Evolutionary conservation across 2,113 vertebrate genomes (phyloP).

Genomic region (Gavia stellata): DNA sequence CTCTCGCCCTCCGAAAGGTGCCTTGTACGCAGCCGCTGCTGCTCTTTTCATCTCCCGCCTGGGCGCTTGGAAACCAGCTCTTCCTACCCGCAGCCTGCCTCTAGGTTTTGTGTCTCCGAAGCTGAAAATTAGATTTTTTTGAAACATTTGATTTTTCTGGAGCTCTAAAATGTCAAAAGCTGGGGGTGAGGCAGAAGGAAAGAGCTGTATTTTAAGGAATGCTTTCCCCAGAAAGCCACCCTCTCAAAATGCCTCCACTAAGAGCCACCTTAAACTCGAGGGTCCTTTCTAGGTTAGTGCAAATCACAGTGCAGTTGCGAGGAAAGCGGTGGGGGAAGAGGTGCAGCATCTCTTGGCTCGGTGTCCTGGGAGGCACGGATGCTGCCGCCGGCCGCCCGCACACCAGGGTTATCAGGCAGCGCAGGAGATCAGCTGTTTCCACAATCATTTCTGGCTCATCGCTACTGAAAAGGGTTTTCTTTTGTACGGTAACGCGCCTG

Average conservation of each 20-base stretch:
- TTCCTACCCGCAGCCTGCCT: not conserved
- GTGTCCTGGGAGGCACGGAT: not conserved
- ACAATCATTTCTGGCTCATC: not conserved
- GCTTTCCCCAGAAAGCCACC: not conserved
- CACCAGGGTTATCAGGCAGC: not conserved
- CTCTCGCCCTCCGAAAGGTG: not conserved
- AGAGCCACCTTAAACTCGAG: conserved; percentile 4
- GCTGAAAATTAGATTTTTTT: conserved; percentile 35
- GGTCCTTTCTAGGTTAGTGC: not conserved
- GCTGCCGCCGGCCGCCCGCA: not conserved
- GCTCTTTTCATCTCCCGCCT: not conserved
- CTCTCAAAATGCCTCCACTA: not conserved
- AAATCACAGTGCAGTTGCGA: not conserved
- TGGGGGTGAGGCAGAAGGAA: not conserved
- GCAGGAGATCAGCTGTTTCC: not conserved
- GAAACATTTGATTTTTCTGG: not conserved
- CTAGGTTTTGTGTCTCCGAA: conserved; percentile 5
- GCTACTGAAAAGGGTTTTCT: not conserved
- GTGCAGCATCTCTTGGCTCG: not conserved
- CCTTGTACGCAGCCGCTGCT: not conserved
- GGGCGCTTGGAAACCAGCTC: not conserved
- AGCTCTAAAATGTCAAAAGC: conserved; percentile 35
- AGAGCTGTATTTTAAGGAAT: conserved; percentile 22
- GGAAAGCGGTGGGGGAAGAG: not conserved
- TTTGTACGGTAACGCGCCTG: not conserved